Percentiles rank a stretch among this genome's conserved stretches.
These are phyloP conservation scores for Pantherophis guttatus DNA, from an alignment of 2,113 vertebrate species.

Conservation along the genomic window DNA sequence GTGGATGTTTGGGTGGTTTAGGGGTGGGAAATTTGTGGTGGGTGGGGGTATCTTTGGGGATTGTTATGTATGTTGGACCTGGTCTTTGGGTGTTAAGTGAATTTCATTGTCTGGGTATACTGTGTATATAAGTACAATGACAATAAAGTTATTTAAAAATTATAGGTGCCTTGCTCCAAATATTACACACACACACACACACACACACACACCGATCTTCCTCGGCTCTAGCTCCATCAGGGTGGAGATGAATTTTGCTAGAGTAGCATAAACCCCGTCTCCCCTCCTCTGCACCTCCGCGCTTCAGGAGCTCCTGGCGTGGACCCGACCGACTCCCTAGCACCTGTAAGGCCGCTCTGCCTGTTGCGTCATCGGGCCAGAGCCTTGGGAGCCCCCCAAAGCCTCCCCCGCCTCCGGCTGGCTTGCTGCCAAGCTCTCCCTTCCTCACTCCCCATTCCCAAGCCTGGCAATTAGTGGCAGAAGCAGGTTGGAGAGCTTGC, in stretches of 20 bases:
- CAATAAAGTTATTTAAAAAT: too few relatives aligned
- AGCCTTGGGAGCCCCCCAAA: neutral
- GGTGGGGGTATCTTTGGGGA: too few relatives aligned
- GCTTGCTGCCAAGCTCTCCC: neutral
- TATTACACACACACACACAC: too few relatives aligned
- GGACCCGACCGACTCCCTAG: neutral
- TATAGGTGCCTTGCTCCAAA: neutral
- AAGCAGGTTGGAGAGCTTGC: neutral
- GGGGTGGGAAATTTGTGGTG: too few relatives aligned
- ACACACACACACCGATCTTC: neutral
- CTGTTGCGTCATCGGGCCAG: conserved; percentile 18
- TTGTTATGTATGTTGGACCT: too few relatives aligned
- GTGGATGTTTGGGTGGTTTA: too few relatives aligned
- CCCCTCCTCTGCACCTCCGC: neutral
- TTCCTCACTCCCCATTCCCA: neutral
- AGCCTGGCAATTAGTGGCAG: conserved; percentile 4
- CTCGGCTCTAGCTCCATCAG: neutral
- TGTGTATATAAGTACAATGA: too few relatives aligned
- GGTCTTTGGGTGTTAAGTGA: too few relatives aligned
- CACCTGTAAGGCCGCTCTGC: neutral
- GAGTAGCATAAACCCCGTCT: neutral
- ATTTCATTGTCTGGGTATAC: too few relatives aligned
- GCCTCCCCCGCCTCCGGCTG: neutral
- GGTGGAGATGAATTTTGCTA: neutral
- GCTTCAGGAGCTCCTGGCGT: neutral